Evolutionary conservation across 2,888 invertebrate species (phyloP).

Genomic region (Atethmia centrago): DNA sequence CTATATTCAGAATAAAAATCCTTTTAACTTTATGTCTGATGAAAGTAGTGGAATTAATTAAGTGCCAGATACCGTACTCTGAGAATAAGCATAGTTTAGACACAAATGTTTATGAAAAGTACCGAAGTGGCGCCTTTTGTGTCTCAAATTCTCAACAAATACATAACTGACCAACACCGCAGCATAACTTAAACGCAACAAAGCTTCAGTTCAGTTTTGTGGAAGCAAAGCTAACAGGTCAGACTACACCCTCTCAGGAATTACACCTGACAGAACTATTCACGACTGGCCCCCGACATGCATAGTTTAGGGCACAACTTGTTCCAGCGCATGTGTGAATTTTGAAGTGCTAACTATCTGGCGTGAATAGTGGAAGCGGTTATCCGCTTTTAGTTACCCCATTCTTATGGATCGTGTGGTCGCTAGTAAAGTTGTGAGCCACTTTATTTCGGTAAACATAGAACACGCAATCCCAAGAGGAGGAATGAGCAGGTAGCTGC

Average conservation of each 20-base stretch:
- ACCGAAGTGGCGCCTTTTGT: conserved; percentile 10
- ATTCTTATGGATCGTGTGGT: conserved; percentile 59
- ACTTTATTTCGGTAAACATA: conserved; percentile 63
- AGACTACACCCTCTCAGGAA: conserved; percentile 59
- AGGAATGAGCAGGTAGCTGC: conserved; percentile 62
- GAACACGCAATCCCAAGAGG: conserved; percentile 59
- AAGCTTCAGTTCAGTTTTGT: conserved; percentile 50
- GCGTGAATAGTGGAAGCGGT: conserved; percentile 62
- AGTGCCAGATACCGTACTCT: background rate
- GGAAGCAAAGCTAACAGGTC: conserved; percentile 50
- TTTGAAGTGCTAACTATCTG: conserved; percentile 74
- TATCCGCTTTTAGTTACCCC: conserved; percentile 62
- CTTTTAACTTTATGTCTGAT: conserved; percentile 31
- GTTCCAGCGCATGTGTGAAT: conserved; percentile 71
- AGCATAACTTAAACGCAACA: conserved; percentile 59
- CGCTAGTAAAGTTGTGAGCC: conserved; percentile 54
- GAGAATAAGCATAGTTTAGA: background rate
- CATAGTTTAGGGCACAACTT: conserved; percentile 73
- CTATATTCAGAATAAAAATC: conserved; percentile 40
- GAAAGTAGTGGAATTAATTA: conserved; percentile 9
- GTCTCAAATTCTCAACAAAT: conserved; percentile 26
- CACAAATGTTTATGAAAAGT: background rate
- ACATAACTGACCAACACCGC: conserved; percentile 28
- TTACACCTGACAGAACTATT: conserved; percentile 68
- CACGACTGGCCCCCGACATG: conserved; percentile 65